Evolutionary conservation across 2,888 invertebrate species (phyloP), one percentile per base, ranked within the genome.

Genomic region (Nemoura dubitans): DNA sequence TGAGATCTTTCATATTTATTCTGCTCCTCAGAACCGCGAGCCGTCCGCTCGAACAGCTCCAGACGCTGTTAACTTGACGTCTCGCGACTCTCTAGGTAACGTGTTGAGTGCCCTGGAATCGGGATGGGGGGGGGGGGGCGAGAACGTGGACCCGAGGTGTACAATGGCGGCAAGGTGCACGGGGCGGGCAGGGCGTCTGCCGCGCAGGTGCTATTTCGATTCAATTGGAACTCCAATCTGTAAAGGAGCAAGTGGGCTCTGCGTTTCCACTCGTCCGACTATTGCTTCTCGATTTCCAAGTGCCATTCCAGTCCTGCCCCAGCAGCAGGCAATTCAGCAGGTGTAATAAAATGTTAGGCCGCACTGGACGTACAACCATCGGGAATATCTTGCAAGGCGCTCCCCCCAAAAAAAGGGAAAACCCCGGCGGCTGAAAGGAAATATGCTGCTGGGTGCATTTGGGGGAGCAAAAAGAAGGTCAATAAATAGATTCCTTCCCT

Each of bases 401-500:
- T 6, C 25, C 83, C n/a, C n/a, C n/a, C n/a, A n/a, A n/a, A n/a
- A n/a, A 43, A 16, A 83, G 84, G 28, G 76, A 26, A 86, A 84
- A 28, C 77, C 76, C 59, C 21, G 59, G 59, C 21, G 16, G 59
- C 59, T 77, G 84, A 59, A 77, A 36, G 77, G 30, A 84, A 78
- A 42, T 76, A 86, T 77, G 80, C 42, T 76, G 82, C 59, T 16
- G 59, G 59, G 14, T 59, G 59, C 59, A 59, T 59, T 59, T 59
- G 76, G 81, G 76, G 36, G 84, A 29, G n/a, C 27, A 83, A 85
- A 86, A 86, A 82, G 83, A 86, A 86, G 86, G 86, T 86, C 87
- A 87, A 86, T 86, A 87, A 86, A 84, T 86, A 87, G 87, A 87
- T 84, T 87, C 84, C 76, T 43, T 28, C 87, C 83, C 83, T 84